Conservation (phyloP, 2,797 vertebrate genomes). For the Podarcis siculus region DNA sequence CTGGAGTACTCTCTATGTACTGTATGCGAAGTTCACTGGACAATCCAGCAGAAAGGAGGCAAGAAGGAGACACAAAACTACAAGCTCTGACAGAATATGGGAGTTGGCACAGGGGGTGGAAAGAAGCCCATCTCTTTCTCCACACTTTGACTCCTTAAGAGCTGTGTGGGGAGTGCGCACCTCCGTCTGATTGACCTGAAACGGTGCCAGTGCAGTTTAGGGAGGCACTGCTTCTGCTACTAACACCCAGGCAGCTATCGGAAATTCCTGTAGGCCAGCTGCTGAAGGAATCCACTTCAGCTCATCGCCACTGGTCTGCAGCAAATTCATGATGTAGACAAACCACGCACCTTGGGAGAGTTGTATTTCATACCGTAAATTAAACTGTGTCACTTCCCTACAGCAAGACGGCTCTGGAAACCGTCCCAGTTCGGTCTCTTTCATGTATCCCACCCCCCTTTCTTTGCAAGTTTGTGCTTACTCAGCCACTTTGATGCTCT, state of each 20-base stretch:
- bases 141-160: neutral
- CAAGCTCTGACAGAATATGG: neutral
- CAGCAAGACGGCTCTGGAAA: neutral
- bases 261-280: neutral
- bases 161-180: no score
- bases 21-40: neutral
- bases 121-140: neutral
- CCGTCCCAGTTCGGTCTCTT: constrained; percentile 34
- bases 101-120: neutral
- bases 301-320: neutral
- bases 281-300: neutral
- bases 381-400: constrained; percentile 5
- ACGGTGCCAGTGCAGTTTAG: neutral
- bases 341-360: neutral
- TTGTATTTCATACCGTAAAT: neutral
- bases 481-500: constrained; percentile 54
- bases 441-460: neutral
- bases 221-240: neutral
- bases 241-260: neutral
- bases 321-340: neutral
- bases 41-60: neutral
- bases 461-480: constrained; percentile 30
- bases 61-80: neutral
- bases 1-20: no score
- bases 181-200: no score